Evolutionary conservation across 2,797 vertebrate genomes (phyloP), one percentile per base, ranked within the genome.

Genomic region (Crocidura indochinensis): DNA sequence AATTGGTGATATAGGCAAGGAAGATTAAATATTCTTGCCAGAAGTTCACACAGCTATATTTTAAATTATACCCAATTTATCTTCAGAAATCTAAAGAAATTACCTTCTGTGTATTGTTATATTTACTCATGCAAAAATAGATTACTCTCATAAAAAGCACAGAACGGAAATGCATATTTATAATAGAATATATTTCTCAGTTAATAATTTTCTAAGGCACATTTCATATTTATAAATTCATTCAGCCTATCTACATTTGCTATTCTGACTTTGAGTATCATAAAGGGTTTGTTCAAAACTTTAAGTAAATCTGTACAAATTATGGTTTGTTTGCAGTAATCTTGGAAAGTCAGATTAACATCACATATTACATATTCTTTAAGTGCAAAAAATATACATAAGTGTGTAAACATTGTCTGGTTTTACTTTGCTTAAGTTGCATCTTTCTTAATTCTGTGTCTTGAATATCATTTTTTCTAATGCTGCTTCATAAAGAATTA

Each of bases 21-120:
- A 68, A 75, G 15, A 8, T 69, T 86, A 93, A 53, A 8, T 67
- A 91, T 53, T 56, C n/a, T 84, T 78, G 1, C 9, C 31, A 88
- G 56, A 29, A 51, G 6, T 5, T 72, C n/a, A 76, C 15, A 17
- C 56, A 85, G 29, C 24, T 31, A 20, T 19, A 64, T 90, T 92
- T 90, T 10, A 64, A 79, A 90, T 86, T 6, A 51, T n/a, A 7
- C 24, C 24, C n/a, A 3, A 24, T 44, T 51, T 4, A 14, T 26
- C 47, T 20, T 20, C 56, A 60, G 56, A 60, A 60, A 3, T 20
- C 56, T 60, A 6, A 20, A 60, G 56, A 60, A 53, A 60, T 60
- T 60, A 22, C 56, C 19, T 20, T 20, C 19, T 7, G 15, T 60
- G 9, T 3, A 29, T 69, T 29, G 27, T 69, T 69, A n/a, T 22